A percentile compares a stretch with the other conserved stretches of the same genome.
Conservation (phyloP, 1,140 invertebrate species). For the Drosophila micromelanica region DNA sequence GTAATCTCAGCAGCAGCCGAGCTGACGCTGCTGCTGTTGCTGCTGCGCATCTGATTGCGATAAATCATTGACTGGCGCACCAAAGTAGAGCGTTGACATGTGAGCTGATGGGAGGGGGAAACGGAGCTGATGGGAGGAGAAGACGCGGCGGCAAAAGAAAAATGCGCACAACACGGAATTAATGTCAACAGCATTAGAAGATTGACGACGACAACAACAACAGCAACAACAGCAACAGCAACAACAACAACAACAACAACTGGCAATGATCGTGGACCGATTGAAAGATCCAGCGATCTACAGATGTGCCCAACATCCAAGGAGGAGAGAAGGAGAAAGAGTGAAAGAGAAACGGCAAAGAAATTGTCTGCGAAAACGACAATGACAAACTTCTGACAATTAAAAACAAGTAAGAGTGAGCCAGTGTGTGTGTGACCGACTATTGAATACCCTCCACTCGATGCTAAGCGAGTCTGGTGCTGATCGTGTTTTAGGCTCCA, state of each 20-base stretch:
- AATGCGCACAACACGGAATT: constrained; percentile 73
- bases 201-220: constrained; percentile 56
- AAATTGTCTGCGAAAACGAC: constrained; percentile 46
- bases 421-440: no score
- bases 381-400: constrained; percentile 67
- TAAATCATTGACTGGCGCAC: constrained; percentile 58
- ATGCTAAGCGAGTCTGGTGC: no score
- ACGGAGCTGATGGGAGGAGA: constrained; percentile 4
- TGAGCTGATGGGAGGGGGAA: constrained; percentile 41
- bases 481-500: no score
- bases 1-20: constrained; percentile 34
- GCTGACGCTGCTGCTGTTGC: constrained; percentile 15
- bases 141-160: constrained; percentile 41
- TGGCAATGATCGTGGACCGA: constrained; percentile 23
- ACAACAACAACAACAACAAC: constrained; percentile 1
- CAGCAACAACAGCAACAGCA: not conserved
- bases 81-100: constrained; percentile 68
- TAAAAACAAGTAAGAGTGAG: constrained; percentile 31
- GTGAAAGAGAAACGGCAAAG: not conserved
- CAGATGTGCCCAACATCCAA: no score
- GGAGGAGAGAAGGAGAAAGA: not conserved
- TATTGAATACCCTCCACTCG: not conserved
- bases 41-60: constrained; percentile 37
- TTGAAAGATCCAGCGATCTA: constrained; percentile 21
- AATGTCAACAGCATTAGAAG: constrained; percentile 70